Percentiles rank a stretch among this genome's conserved stretches.
Evolutionary conservation across 2,797 vertebrate species (phyloP).

Genomic region (Hypotaenidia philippensis): DNA sequence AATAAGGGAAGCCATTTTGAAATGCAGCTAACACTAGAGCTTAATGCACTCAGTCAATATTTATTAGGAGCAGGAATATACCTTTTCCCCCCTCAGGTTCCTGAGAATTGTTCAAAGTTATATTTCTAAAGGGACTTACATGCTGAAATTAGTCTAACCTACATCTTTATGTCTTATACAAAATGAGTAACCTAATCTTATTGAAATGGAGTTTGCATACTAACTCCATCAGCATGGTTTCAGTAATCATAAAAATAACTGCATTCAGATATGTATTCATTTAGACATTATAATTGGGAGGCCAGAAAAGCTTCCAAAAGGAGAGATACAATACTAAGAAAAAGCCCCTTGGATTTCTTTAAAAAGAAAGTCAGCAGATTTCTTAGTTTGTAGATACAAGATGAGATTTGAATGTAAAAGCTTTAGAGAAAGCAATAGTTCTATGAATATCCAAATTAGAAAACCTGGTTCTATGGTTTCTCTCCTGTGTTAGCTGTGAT

Average conservation of each 20-base stretch:
- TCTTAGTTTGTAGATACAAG: neutral
- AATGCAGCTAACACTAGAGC: neutral
- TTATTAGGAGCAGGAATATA: neutral
- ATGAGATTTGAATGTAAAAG: slow-evolving; percentile 15
- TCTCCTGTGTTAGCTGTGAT: neutral
- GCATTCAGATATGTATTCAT: slow-evolving; percentile 2
- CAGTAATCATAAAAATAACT: neutral
- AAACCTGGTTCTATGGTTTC: neutral
- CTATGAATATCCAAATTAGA: neutral
- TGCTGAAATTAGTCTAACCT: neutral
- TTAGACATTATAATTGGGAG: neutral
- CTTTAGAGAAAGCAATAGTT: slow-evolving; percentile 1
- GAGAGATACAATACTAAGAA: neutral
- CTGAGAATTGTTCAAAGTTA: neutral
- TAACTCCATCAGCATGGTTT: neutral
- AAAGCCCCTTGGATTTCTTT: neutral
- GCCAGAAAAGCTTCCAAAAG: slow-evolving; percentile 16
- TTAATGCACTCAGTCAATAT: neutral
- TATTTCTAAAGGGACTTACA: neutral
- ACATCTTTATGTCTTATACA: neutral
- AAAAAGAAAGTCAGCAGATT: neutral
- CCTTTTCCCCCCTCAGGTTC: neutral
- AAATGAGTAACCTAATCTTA: neutral
- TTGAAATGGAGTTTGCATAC: neutral
- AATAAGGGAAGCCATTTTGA: neutral